Evolutionary conservation across 1,140 invertebrate genomes (phyloP).

Genomic region (Panagrolaimus sp.): DNA sequence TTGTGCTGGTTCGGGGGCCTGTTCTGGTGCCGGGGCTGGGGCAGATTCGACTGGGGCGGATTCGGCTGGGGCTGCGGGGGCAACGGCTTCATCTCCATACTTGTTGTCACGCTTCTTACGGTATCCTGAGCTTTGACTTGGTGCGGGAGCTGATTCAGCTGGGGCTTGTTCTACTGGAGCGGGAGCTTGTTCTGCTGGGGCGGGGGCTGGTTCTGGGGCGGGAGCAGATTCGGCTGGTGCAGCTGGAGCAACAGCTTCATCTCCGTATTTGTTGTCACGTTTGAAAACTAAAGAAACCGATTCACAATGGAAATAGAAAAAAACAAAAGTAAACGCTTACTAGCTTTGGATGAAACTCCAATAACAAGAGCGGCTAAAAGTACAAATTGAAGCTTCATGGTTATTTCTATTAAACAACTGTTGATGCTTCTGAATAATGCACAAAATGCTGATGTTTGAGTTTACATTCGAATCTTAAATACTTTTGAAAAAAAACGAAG

Average conservation of each 20-base stretch:
- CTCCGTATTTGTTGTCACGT: conserved; percentile 13
- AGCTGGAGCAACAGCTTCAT: conserved; percentile 9
- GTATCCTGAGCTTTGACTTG: neutral
- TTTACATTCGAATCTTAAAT: conserved; percentile 9
- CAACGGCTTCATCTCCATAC: neutral
- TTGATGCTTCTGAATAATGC: neutral
- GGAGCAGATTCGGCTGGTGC: neutral
- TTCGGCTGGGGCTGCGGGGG: neutral
- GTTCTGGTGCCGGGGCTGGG: conserved; percentile 2
- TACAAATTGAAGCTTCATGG: conserved; percentile 10
- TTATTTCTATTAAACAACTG: neutral
- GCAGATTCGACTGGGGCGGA: conserved; percentile 10
- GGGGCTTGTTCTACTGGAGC: neutral
- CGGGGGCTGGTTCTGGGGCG: neutral
- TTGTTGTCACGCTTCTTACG: conserved; percentile 13
- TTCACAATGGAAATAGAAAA: neutral
- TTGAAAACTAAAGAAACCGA: neutral
- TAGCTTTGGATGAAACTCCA: conserved; percentile 9
- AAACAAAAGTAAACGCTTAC: neutral
- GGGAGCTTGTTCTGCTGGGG: conserved; percentile 9
- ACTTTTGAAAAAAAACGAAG: neutral
- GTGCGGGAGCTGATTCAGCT: neutral
- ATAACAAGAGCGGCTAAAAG: conserved; percentile 9
- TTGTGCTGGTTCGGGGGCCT: neutral
- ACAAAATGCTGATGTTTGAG: conserved; percentile 12